Evolutionary conservation across 1,140 invertebrate species (phyloP).

Genomic region (Drosophila sucinea): DNA sequence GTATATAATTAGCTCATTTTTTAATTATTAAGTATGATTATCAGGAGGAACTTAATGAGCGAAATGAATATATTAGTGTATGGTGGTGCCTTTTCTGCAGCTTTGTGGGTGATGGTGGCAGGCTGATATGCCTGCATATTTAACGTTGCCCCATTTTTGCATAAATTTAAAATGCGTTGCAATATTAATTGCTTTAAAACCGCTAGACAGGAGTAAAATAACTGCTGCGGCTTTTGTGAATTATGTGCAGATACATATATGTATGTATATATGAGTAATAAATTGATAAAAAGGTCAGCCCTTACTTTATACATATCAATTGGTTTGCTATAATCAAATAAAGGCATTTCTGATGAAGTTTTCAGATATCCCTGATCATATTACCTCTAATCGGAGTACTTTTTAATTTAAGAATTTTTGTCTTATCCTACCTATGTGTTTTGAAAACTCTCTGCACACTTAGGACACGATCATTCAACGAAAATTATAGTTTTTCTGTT

Average conservation of each 20-base stretch:
- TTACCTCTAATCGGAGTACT: no score
- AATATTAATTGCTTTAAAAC: constrained; percentile 41
- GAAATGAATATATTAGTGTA: constrained; percentile 7
- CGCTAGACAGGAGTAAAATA: constrained; percentile 26
- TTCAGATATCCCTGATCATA: no score
- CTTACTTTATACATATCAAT: no score
- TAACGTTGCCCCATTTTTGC: constrained; percentile 29
- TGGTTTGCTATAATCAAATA: no score
- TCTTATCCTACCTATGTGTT: no score
- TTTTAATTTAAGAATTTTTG: no score
- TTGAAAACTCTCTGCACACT: no score
- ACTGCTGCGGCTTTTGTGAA: constrained; percentile 36
- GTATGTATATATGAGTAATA: neutral
- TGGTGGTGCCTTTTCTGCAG: neutral
- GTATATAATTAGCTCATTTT: neutral
- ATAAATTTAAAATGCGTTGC: constrained; percentile 36
- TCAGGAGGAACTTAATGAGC: neutral
- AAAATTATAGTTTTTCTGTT: neutral
- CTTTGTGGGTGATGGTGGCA: neutral
- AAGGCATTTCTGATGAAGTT: no score
- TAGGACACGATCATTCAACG: neutral
- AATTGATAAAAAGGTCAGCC: neutral
- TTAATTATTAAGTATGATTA: constrained; percentile 7
- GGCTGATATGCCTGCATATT: constrained; percentile 19
- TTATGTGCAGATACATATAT: constrained; percentile 23